Conservation (phyloP, 2,113 vertebrate genomes). For the Sander vitreus region DNA sequence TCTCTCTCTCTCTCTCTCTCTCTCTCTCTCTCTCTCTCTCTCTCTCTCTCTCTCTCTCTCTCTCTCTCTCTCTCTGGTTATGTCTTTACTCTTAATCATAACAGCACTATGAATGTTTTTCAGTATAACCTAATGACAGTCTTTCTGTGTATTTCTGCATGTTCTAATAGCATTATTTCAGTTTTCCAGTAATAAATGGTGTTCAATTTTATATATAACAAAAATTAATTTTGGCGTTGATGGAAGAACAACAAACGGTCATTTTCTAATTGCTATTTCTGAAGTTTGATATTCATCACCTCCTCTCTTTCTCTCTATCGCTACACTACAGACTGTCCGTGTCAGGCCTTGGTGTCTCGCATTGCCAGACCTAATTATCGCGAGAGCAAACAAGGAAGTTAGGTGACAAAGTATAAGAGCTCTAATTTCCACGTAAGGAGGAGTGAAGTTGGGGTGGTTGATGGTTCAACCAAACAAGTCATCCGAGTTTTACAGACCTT, state of each 20-base stretch:
- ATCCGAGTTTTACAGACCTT: no score
- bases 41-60: neutral
- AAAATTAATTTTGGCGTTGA: neutral
- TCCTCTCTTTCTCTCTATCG: no score
- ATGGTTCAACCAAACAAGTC: no score
- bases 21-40: neutral
- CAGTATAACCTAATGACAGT: neutral
- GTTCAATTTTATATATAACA: neutral
- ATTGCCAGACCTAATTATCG: no score
- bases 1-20: constrained; percentile 31
- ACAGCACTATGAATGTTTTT: neutral
- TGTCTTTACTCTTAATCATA: constrained; percentile 17
- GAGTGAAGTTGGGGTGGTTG: no score
- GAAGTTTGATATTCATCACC: neutral
- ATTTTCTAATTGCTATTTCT: neutral
- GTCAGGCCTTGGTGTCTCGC: no score
- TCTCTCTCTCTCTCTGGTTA: neutral
- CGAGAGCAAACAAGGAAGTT: no score
- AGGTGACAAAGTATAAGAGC: no score
- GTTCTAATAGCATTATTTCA: neutral
- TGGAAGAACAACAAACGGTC: neutral
- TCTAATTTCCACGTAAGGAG: no score
- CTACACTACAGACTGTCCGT: no score
- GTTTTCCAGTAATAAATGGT: neutral
- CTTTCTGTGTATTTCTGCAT: neutral